phyloP scores from a whole-genome alignment of 2,113 vertebrate species.

The Brachirus orientalis region DNA sequence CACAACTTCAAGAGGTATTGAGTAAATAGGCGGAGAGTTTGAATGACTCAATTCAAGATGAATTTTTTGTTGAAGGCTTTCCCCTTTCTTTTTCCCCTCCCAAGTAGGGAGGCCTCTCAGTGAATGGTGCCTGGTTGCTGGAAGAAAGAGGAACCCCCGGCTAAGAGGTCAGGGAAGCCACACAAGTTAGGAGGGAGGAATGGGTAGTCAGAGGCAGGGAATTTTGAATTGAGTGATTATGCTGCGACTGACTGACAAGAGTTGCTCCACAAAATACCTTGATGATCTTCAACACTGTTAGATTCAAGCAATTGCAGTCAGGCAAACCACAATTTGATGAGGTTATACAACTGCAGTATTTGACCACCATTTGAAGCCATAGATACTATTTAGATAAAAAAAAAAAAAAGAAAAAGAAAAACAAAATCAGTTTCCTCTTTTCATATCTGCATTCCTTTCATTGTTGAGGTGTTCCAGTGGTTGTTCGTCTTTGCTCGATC shows the following conservation, averaged over 20 bases:
- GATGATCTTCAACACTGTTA: background rate
- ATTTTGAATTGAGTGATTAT: conserved; percentile 37
- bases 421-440: conserved; percentile 7
- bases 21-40: conserved; percentile 18
- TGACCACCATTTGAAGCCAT: conserved; percentile 17
- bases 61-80: conserved; percentile 53
- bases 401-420: conserved; percentile 4
- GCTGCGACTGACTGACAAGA: conserved; percentile 23
- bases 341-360: conserved; percentile 13
- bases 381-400: conserved; percentile 25
- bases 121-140: conserved; percentile 34
- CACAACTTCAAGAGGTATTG: conserved; percentile 4
- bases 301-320: conserved; percentile 8
- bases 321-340: background rate
- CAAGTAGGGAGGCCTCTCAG: conserved; percentile 56
- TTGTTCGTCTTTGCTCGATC: conserved; percentile 48
- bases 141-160: conserved; percentile 51
- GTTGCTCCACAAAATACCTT: conserved; percentile 16
- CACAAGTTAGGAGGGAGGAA: conserved; percentile 16
- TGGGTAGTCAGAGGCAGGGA: conserved; percentile 26
- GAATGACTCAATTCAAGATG: conserved; percentile 43
- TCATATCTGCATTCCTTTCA: conserved; percentile 65
- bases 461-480: conserved; percentile 64
- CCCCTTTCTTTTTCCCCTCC: conserved; percentile 44
- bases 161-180: conserved; percentile 63